phyloP scores from a whole-genome alignment of 1,140 invertebrate species.

The Drosophila punjabiensis region DNA sequence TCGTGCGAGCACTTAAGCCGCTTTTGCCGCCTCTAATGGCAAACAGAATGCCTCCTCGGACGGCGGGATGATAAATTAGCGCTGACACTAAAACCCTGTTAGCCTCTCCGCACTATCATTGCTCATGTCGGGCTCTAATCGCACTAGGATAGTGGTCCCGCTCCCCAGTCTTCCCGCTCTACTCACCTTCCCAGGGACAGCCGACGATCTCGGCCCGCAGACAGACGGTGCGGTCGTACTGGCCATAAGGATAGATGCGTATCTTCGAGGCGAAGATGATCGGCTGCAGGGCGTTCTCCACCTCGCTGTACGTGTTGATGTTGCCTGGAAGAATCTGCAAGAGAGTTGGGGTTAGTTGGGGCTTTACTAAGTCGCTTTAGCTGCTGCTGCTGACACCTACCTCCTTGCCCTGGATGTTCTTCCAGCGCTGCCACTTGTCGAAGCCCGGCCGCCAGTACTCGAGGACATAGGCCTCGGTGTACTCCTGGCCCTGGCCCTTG shows the following conservation, averaged over 20 bases:
- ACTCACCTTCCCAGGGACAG: slow-evolving; percentile 94
- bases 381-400: slow-evolving; percentile 86
- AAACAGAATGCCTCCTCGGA: slow-evolving; percentile 3
- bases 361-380: background rate
- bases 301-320: slow-evolving; percentile 93
- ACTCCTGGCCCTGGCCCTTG: slow-evolving; percentile 97
- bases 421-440: slow-evolving; percentile 93
- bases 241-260: slow-evolving; percentile 95
- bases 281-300: slow-evolving; percentile 91
- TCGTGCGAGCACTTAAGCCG: slow-evolving; percentile 46
- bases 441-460: slow-evolving; percentile 95
- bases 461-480: slow-evolving; percentile 94
- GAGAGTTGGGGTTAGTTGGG: slow-evolving; percentile 1
- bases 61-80: slow-evolving; percentile 67
- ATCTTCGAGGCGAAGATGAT: slow-evolving; percentile 95
- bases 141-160: slow-evolving; percentile 32
- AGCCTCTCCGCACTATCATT: slow-evolving; percentile 74
- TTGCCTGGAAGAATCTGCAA: slow-evolving; percentile 93
- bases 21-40: slow-evolving; percentile 30
- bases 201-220: slow-evolving; percentile 96
- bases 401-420: slow-evolving; percentile 90
- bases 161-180: slow-evolving; percentile 3
- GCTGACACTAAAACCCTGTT: slow-evolving; percentile 80
- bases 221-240: slow-evolving; percentile 95
- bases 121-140: slow-evolving; percentile 68